phyloP scores from a whole-genome alignment of 2,888 invertebrate species.

The Zhengitettix transpicula region DNA sequence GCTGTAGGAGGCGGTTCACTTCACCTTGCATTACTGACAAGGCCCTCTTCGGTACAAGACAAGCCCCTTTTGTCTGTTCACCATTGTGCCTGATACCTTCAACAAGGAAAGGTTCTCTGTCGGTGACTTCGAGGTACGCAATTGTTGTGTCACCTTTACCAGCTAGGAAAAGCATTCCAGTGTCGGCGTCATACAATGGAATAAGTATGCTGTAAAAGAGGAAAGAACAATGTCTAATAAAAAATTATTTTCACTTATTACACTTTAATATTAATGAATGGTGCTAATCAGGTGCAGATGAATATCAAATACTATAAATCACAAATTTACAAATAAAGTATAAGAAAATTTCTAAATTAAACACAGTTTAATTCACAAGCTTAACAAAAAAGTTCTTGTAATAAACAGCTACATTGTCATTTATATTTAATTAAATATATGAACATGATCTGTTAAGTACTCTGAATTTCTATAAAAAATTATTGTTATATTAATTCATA shows the following conservation, averaged over 20 bases:
- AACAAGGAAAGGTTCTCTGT: slow-evolving; percentile 75
- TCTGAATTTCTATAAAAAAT: too few species aligned
- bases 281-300: too few species aligned
- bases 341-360: too few species aligned
- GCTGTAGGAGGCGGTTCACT: slow-evolving; percentile 77
- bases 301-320: too few species aligned
- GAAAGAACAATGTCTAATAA: slow-evolving; percentile 1
- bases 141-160: slow-evolving; percentile 91
- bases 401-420: too few species aligned
- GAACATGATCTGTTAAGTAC: too few species aligned
- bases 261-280: not conserved
- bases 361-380: too few species aligned
- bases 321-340: too few species aligned
- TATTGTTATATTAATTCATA: too few species aligned
- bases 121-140: slow-evolving; percentile 75
- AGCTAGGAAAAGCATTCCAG: slow-evolving; percentile 86
- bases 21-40: slow-evolving; percentile 94
- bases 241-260: not conserved
- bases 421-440: too few species aligned
- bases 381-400: too few species aligned
- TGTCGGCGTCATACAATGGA: slow-evolving; percentile 84
- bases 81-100: slow-evolving; percentile 76
- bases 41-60: slow-evolving; percentile 79
- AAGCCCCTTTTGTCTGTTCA: slow-evolving; percentile 92
- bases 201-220: slow-evolving; percentile 49